phyloP scores from a whole-genome alignment of 1,140 invertebrate genomes.

The Halesus radiatus region DNA sequence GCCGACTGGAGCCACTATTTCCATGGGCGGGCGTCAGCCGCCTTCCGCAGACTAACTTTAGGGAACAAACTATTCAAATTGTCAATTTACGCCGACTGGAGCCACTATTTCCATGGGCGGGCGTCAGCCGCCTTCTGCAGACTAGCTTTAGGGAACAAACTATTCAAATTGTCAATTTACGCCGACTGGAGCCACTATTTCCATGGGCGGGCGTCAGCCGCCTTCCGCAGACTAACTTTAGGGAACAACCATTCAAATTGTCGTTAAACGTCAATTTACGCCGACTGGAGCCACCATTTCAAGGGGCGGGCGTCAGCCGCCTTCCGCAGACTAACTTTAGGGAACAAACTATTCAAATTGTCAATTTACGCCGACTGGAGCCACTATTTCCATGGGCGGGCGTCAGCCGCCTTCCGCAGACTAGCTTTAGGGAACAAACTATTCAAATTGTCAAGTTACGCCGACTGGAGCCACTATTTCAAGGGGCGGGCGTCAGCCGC shows the following conservation, averaged over 20 bases:
- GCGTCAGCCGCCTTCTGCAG: not conserved
- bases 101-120: not conserved
- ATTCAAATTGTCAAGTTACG: not conserved
- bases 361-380: not conserved
- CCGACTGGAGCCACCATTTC: not conserved
- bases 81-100: not conserved
- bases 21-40: not conserved
- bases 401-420: not conserved
- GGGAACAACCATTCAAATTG: not conserved
- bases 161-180: constrained; percentile 3
- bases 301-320: not conserved
- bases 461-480: not conserved
- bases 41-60: too few species aligned
- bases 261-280: not conserved
- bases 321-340: not conserved
- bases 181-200: not conserved
- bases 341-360: not conserved
- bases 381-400: not conserved
- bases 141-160: not conserved
- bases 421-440: not conserved
- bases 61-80: not conserved
- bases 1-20: not conserved
- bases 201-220: not conserved
- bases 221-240: not conserved
- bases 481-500: not conserved